Conservation (phyloP, 2,888 invertebrate genomes). For the Ochropleura plecta region DNA sequence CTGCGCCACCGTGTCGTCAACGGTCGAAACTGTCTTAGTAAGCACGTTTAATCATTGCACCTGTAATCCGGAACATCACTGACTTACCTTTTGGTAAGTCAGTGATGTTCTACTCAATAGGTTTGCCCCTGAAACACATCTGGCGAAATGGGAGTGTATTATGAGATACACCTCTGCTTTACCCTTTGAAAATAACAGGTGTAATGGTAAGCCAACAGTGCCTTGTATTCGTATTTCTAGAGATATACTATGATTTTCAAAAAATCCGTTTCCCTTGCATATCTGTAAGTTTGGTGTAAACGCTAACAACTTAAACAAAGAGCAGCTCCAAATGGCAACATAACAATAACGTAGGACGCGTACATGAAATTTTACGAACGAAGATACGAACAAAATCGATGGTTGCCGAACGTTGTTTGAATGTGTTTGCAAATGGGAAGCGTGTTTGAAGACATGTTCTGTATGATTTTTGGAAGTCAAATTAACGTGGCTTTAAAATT, state of each 20-base stretch:
- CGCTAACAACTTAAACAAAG: slow-evolving; percentile 42
- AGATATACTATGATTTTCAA: background rate
- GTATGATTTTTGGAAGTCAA: slow-evolving; percentile 1
- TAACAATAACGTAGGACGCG: slow-evolving; percentile 56
- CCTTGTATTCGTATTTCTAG: no score
- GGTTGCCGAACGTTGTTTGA: slow-evolving; percentile 52
- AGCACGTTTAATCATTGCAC: no score
- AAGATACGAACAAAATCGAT: slow-evolving; percentile 60
- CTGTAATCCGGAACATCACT: no score
- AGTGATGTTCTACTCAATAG: no score
- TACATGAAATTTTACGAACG: slow-evolving; percentile 66
- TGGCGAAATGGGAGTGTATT: no score
- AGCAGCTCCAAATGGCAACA: slow-evolving; percentile 51
- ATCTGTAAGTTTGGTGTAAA: background rate
- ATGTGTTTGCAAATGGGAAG: slow-evolving; percentile 21
- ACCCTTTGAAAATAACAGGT: no score
- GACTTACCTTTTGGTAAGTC: no score
- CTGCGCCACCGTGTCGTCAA: no score
- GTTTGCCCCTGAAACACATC: no score
- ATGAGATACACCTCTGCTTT: no score
- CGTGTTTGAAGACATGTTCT: background rate
- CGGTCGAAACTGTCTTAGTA: no score
- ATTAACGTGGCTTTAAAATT: background rate
- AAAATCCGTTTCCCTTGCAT: background rate
- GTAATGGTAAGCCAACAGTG: no score